Evolutionary conservation across 1,140 invertebrate genomes (phyloP), one percentile per base, ranked within the genome.

Genomic region (Aphis craccivora): DNA sequence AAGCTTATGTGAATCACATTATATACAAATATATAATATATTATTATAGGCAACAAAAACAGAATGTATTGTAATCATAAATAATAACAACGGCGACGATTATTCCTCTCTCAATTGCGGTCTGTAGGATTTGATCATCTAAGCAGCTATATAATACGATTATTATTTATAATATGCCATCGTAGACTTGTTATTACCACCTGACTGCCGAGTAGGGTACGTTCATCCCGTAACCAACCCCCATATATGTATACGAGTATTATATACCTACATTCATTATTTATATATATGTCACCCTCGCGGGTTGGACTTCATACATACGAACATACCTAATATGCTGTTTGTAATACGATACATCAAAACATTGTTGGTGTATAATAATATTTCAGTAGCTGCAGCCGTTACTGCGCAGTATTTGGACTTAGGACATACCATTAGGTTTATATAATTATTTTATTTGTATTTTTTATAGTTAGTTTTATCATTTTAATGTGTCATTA

Each of bases 181-280:
- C 8, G 30, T 11, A 30, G 51, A 90, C 88, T 35, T 90, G 88
- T 90, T 90, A 37, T 90, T 60, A 60, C 88, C 88, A 90, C 88
- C 88, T 90, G 88, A 90, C 53, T 60, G 88, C 53, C 5, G 53
- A 20, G 48, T 35, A 89, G 51, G 88, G 51, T 60, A 90, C 88
- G 88, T 90, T 90, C 88, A 53, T 60, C 35, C 88, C 53, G 88
- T n/a, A 30, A 30, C 8, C 37, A 11, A 23, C n/a, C n/a, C 9
- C 8, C 2, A 23, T n/a, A 87, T 25, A 9, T n/a, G 45, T 48
- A 48, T 48, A 48, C 45, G 14, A 48, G 48, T 51, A 51, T 51
- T 76, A 53, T 55, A 55, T 11, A 30, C 20, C 25, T 67, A n/a
- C 60, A n/a, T n/a, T 22, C 60, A 67, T 67, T n/a, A n/a, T n/a